Conservation (phyloP, 2,888 invertebrate genomes). For the Adelphocoris suturalis region DNA sequence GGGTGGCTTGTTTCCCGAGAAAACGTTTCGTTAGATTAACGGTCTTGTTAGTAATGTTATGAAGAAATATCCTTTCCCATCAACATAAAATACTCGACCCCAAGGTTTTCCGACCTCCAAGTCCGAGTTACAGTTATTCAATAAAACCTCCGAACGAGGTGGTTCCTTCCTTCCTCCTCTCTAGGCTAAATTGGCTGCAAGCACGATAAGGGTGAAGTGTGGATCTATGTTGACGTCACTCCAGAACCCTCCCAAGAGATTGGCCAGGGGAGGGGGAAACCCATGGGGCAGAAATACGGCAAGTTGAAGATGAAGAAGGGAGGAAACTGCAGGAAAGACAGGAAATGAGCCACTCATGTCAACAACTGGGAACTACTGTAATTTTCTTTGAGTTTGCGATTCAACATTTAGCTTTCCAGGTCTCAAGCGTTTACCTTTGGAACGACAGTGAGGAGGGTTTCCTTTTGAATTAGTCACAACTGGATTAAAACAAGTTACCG, state of each 20-base stretch:
- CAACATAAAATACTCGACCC: background rate
- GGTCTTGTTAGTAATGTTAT: constrained; percentile 40
- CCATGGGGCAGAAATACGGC: background rate
- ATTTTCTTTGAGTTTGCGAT: constrained; percentile 55
- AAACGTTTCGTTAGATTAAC: constrained; percentile 17
- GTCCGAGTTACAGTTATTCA: constrained; percentile 24
- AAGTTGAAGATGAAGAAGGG: background rate
- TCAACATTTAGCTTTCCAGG: background rate
- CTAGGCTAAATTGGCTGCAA: background rate
- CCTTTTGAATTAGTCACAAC: constrained; percentile 40
- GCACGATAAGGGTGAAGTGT: background rate
- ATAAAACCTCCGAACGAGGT: constrained; percentile 31
- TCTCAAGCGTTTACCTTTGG: constrained; percentile 20
- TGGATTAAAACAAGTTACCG: constrained; percentile 56
- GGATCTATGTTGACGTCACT: background rate
- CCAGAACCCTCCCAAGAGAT: background rate
- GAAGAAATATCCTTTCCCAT: background rate
- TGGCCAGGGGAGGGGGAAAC: background rate
- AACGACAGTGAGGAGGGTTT: background rate
- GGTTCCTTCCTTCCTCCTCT: background rate
- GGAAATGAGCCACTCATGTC: constrained; percentile 64
- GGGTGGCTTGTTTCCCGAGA: constrained; percentile 16
- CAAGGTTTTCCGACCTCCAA: background rate
- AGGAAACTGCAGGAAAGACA: constrained; percentile 28
- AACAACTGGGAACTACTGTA: constrained; percentile 61